Conservation (phyloP, 2,113 vertebrate genomes). For the Ptilorrhoa leucosticta region DNA sequence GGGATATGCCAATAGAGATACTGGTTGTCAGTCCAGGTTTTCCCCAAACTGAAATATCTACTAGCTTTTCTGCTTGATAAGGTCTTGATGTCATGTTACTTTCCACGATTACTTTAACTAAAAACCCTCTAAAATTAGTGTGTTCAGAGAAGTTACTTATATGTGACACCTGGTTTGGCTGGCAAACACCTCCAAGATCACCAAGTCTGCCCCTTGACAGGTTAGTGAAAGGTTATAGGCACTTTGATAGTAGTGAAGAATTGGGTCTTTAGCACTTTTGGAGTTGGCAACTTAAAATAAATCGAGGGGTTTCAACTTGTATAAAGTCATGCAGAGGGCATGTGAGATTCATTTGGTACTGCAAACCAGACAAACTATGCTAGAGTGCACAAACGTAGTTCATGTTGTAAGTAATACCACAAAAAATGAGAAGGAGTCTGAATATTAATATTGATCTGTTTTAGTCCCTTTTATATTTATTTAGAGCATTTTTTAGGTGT, state of each 20-base stretch:
- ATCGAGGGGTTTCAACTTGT: neutral
- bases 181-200: neutral
- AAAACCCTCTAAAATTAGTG: neutral
- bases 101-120: neutral
- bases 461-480: neutral
- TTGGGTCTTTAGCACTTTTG: neutral
- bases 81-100: neutral
- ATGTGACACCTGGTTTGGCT: neutral
- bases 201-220: neutral
- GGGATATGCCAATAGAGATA: neutral
- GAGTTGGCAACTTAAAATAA: neutral
- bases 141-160: neutral
- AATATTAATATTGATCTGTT: neutral
- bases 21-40: neutral
- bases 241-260: neutral
- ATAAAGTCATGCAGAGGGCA: accelerated
- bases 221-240: neutral
- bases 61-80: neutral
- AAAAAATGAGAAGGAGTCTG: neutral
- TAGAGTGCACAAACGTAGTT: neutral
- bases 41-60: neutral
- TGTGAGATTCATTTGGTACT: neutral
- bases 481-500: neutral
- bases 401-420: neutral
- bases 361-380: neutral